phyloP scores from a whole-genome alignment of 1,140 invertebrate species.

The Micrasema minimum region DNA sequence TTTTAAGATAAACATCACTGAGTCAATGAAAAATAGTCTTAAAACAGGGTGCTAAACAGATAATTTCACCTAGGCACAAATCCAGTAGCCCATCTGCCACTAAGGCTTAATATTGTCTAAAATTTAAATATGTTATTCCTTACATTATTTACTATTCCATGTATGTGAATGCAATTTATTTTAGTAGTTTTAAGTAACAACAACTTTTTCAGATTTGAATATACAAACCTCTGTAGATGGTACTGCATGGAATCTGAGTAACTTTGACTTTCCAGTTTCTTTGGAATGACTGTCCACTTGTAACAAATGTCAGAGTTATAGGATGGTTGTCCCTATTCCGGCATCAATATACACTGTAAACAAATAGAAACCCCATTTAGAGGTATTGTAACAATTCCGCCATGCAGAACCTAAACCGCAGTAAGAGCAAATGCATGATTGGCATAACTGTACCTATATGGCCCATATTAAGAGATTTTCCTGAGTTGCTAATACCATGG shows the following conservation, averaged over 20 bases:
- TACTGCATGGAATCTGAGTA: constrained; percentile 80
- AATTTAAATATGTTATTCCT: neutral
- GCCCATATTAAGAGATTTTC: neutral
- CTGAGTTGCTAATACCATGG: neutral
- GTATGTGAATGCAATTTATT: neutral
- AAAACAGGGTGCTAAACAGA: no score
- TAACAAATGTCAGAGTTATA: constrained; percentile 81
- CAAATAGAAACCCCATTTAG: neutral
- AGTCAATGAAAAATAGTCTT: no score
- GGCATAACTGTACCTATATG: no score
- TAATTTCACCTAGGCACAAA: no score
- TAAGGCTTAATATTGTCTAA: no score
- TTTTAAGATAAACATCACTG: no score
- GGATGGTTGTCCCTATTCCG: constrained; percentile 78
- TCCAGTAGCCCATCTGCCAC: no score
- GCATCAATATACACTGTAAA: constrained; percentile 85
- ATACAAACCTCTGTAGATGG: constrained; percentile 73
- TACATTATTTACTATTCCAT: neutral
- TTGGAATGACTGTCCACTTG: constrained; percentile 77
- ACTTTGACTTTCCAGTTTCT: constrained; percentile 84
- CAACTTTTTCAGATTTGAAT: no score
- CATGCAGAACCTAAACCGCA: neutral
- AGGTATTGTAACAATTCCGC: neutral
- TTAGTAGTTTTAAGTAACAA: neutral
- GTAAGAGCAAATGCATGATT: neutral